phyloP scores from a whole-genome alignment of 2,113 vertebrate genomes.

The Cavia aperea region DNA sequence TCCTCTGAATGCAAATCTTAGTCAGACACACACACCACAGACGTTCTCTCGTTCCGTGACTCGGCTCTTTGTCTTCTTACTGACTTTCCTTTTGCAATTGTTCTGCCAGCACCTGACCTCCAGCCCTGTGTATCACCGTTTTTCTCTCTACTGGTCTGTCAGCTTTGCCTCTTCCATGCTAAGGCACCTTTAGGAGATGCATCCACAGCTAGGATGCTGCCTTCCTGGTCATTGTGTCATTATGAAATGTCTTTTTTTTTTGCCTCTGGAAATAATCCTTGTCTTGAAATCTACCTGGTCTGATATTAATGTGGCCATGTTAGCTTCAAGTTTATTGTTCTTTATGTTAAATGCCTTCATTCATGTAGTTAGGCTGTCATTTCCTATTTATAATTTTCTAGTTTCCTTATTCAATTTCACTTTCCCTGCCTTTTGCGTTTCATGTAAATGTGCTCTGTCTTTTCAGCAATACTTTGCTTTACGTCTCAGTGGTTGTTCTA shows the following conservation, averaged over 20 bases:
- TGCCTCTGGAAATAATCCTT: neutral
- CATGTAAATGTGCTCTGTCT: neutral
- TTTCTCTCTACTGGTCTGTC: neutral
- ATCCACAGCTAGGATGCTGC: neutral
- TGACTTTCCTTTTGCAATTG: neutral
- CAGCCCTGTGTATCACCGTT: accelerated
- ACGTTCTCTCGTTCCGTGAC: neutral
- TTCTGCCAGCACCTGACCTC: accelerated
- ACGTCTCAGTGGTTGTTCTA: neutral
- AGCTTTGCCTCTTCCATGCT: accelerated
- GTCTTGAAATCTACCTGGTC: neutral
- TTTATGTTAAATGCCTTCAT: too few relatives aligned
- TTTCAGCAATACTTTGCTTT: neutral
- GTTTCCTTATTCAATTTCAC: neutral
- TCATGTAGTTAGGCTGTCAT: accelerated
- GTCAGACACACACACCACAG: accelerated
- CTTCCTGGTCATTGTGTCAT: neutral
- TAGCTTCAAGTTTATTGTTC: neutral
- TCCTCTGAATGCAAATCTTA: neutral
- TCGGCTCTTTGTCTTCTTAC: neutral
- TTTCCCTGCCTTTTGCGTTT: neutral
- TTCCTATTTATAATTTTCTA: neutral
- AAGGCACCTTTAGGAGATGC: accelerated
- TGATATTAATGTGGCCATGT: neutral
- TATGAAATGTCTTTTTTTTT: neutral